These are phyloP conservation scores for Apamea monoglypha DNA, from an alignment of 2,888 invertebrate species.

Conservation along the genomic window DNA sequence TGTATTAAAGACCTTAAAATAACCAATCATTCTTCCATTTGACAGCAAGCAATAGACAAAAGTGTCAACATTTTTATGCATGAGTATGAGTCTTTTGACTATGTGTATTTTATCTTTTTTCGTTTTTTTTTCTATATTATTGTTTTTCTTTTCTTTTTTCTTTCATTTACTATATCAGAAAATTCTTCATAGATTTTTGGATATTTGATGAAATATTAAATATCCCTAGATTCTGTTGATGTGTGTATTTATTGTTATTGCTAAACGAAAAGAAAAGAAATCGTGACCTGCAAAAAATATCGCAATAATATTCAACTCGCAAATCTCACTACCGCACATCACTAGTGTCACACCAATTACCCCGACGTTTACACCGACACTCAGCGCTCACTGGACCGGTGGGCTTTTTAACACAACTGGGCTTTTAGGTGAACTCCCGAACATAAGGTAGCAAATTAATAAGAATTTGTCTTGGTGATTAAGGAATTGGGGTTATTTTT, in stretches of 20 bases:
- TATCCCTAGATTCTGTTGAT: no score
- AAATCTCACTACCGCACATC: background rate
- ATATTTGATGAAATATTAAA: no score
- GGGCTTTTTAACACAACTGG: conserved; percentile 1
- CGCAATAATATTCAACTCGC: background rate
- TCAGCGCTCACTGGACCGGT: background rate
- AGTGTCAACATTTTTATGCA: no score
- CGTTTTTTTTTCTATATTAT: no score
- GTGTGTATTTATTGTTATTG: background rate
- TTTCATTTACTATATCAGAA: no score
- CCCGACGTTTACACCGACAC: conserved; percentile 9
- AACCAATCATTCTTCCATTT: no score
- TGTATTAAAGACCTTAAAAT: no score
- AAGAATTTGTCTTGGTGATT: background rate
- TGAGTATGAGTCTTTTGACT: no score
- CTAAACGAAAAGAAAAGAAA: background rate
- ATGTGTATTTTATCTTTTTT: no score
- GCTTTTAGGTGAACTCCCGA: background rate
- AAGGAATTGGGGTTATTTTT: background rate
- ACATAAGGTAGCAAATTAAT: background rate
- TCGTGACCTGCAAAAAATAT: background rate
- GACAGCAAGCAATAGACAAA: no score
- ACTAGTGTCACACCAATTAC: conserved; percentile 35
- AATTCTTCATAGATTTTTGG: no score
- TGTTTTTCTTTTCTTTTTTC: no score